A percentile compares a stretch with the other conserved stretches of the same genome.
These are phyloP conservation scores for Pachycephala philippinensis DNA, from an alignment of 2,113 vertebrate species.

Conservation along the genomic window DNA sequence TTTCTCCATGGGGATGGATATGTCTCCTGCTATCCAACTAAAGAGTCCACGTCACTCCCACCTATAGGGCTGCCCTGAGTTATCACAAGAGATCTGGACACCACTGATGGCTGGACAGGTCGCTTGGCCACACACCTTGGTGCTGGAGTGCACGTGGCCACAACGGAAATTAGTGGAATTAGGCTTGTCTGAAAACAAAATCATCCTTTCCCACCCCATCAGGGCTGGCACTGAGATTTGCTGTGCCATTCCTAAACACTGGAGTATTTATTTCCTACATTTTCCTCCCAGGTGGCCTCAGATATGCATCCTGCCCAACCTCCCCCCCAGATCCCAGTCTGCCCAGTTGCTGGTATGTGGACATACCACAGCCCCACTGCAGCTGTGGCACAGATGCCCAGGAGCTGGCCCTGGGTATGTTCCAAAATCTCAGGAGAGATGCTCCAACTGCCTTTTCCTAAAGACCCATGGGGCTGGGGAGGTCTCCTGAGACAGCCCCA, in stretches of 20 bases:
- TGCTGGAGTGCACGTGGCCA: fast-evolving
- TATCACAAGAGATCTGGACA: not conserved
- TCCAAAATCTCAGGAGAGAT: not conserved
- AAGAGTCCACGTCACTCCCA: not conserved
- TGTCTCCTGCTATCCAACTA: not conserved
- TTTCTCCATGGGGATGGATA: not conserved
- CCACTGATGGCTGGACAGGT: not conserved
- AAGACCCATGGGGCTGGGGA: not conserved
- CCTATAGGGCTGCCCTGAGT: not conserved
- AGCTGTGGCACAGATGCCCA: not conserved
- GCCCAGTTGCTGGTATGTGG: not conserved
- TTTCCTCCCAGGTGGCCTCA: not conserved
- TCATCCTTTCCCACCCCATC: not conserved
- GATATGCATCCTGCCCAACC: not conserved
- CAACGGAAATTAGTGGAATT: not conserved
- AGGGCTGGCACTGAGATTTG: not conserved
- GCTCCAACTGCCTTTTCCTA: not conserved
- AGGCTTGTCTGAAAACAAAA: not conserved
- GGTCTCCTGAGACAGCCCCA: not conserved
- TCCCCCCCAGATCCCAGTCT: not conserved
- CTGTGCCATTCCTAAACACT: not conserved
- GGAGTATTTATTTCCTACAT: not conserved
- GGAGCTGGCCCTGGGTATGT: not conserved
- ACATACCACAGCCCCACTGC: not conserved
- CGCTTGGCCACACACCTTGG: not conserved